Percentiles rank a stretch among this genome's conserved stretches.
phyloP scores from a whole-genome alignment of 2,888 invertebrate species.

The Molorchus minor region DNA sequence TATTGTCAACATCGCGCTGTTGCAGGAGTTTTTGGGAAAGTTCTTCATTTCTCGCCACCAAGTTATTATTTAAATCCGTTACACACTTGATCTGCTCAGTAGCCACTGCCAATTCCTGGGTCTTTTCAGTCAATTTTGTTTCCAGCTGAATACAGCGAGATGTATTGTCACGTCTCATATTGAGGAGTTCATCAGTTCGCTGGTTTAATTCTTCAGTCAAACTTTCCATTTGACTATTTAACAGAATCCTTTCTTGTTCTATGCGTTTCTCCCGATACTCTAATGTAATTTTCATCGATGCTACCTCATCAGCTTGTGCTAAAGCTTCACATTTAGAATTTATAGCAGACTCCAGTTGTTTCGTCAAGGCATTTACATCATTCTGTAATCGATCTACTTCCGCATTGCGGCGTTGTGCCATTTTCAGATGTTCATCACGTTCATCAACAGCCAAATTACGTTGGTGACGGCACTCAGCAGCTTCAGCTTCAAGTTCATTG shows the following conservation, averaged over 20 bases:
- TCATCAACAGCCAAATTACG: constrained; percentile 78
- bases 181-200: constrained; percentile 80
- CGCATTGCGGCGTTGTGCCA: constrained; percentile 75
- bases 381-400: constrained; percentile 78
- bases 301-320: constrained; percentile 80
- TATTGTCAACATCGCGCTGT: constrained; percentile 71
- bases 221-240: constrained; percentile 81
- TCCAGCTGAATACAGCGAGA: constrained; percentile 73
- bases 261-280: constrained; percentile 85
- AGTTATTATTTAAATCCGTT: constrained; percentile 74
- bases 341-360: constrained; percentile 79
- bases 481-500: constrained; percentile 72
- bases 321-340: constrained; percentile 81
- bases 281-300: constrained; percentile 79
- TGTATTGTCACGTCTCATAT: constrained; percentile 78
- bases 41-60: constrained; percentile 74
- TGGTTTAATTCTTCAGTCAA: constrained; percentile 81
- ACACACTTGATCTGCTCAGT: constrained; percentile 75
- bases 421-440: constrained; percentile 76
- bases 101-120: constrained; percentile 79
- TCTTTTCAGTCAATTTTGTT: constrained; percentile 79
- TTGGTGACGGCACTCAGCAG: constrained; percentile 73
- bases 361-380: constrained; percentile 74
- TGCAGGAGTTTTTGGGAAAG: constrained; percentile 75
- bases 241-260: constrained; percentile 80